Evolutionary conservation across 2,113 vertebrate genomes (phyloP).

Genomic region (Perccottus glenii): DNA sequence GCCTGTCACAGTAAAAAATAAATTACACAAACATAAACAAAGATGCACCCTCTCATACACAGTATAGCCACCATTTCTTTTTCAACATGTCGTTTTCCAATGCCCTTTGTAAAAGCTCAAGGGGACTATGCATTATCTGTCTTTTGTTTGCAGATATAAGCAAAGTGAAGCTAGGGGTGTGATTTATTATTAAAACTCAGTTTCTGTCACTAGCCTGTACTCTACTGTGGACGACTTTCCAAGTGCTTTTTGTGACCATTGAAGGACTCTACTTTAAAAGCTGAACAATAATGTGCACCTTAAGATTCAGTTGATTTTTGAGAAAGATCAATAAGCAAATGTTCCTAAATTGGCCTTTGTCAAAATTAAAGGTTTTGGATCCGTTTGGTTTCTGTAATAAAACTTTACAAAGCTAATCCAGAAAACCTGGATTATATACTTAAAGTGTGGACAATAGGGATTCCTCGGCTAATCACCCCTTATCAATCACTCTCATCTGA

Average conservation of each 20-base stretch:
- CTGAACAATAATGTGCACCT: too few species aligned
- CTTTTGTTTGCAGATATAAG: not conserved
- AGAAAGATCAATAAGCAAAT: too few species aligned
- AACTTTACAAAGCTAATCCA: not conserved
- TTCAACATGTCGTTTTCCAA: slow-evolving; percentile 52
- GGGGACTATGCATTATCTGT: slow-evolving; percentile 34
- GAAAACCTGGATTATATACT: not conserved
- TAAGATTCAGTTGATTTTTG: too few species aligned
- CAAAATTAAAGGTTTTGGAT: too few species aligned
- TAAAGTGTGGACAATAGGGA: slow-evolving; percentile 17
- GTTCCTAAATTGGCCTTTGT: too few species aligned
- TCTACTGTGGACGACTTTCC: too few species aligned
- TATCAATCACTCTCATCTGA: slow-evolving; percentile 55
- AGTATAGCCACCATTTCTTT: slow-evolving; percentile 28
- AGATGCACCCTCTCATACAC: slow-evolving; percentile 1
- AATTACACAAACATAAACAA: slow-evolving; percentile 36
- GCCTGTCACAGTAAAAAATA: slow-evolving; percentile 46
- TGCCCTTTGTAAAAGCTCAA: slow-evolving; percentile 47
- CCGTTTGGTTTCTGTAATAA: not conserved
- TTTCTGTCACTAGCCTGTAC: not conserved
- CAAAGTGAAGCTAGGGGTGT: too few species aligned
- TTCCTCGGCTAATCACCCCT: slow-evolving; percentile 57
- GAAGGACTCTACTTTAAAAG: too few species aligned
- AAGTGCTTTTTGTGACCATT: too few species aligned
- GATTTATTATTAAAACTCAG: too few species aligned